Evolutionary conservation across 2,888 invertebrate genomes (phyloP).

Genomic region (Blastobasis adustella): DNA sequence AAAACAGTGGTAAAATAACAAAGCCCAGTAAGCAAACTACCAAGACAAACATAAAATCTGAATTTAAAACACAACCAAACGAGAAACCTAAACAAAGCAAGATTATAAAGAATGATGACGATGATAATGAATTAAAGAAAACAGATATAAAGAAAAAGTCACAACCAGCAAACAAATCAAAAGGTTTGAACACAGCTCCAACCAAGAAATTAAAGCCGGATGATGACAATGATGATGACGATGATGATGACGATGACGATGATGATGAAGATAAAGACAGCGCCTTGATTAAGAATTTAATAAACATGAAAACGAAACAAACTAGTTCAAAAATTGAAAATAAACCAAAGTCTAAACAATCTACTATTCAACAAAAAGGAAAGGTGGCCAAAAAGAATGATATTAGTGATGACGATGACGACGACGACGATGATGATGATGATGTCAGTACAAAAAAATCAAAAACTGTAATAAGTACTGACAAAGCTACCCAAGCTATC

Average conservation of each 20-base stretch:
- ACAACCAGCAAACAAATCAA: constrained; percentile 5
- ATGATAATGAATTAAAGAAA: constrained; percentile 4
- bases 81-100: constrained; percentile 14
- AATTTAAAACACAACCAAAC: background rate
- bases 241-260: constrained; percentile 9
- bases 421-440: constrained; percentile 22
- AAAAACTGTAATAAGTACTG: too few relatives aligned
- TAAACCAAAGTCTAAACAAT: too few relatives aligned
- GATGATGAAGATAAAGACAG: constrained; percentile 17
- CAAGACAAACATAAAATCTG: constrained; percentile 5
- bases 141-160: constrained; percentile 5
- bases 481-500: background rate
- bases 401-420: constrained; percentile 11
- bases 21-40: background rate
- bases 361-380: background rate
- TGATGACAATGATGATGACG: constrained; percentile 7
- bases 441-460: constrained; percentile 7
- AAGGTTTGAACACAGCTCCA: constrained; percentile 1
- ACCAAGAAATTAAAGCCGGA: constrained; percentile 3
- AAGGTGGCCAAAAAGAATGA: background rate
- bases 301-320: background rate
- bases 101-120: constrained; percentile 17
- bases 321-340: background rate
- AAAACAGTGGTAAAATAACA: constrained; percentile 10
- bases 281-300: background rate